Percentiles rank a stretch among this genome's conserved stretches.
These are phyloP conservation scores for Bombus sylvicola DNA, from an alignment of 1,140 invertebrate species.

Conservation along the genomic window DNA sequence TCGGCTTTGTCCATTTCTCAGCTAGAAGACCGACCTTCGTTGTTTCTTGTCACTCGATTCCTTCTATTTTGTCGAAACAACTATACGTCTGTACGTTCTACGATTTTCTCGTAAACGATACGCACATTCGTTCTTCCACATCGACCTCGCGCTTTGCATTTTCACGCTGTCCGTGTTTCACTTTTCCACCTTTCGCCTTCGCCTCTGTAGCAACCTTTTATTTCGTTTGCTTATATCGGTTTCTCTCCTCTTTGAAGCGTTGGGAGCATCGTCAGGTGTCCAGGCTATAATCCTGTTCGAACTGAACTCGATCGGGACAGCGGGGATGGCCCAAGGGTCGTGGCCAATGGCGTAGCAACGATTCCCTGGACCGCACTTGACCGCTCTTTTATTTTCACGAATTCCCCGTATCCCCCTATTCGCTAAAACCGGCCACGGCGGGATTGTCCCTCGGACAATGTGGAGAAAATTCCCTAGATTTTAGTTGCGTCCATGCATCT, in stretches of 20 bases:
- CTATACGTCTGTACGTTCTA: not conserved
- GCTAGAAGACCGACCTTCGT: not conserved
- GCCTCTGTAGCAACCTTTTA: conserved; percentile 9
- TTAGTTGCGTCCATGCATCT: conserved; percentile 37
- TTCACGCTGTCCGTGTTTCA: conserved; percentile 1
- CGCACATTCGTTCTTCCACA: not conserved
- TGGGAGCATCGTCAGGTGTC: conserved; percentile 49
- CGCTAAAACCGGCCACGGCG: conserved; percentile 30
- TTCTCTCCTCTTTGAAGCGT: conserved; percentile 41
- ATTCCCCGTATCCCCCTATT: conserved; percentile 15
- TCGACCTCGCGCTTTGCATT: not conserved
- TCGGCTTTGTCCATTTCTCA: conserved; percentile 55
- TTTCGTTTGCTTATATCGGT: conserved; percentile 50
- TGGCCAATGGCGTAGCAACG: conserved; percentile 53
- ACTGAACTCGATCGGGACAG: conserved; percentile 30
- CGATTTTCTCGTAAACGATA: not conserved
- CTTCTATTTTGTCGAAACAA: not conserved
- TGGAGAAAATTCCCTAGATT: conserved; percentile 43
- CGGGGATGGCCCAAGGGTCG: conserved; percentile 39
- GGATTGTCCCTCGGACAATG: conserved; percentile 25
- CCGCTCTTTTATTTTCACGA: conserved; percentile 41
- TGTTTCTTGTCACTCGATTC: not conserved
- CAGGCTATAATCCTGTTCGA: conserved; percentile 43
- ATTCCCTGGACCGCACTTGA: conserved; percentile 43
- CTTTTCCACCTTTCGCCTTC: not conserved